Base-by-base conservation (phyloP, 2,797 vertebrate genomes). In the Danio albolineatus region DNA sequence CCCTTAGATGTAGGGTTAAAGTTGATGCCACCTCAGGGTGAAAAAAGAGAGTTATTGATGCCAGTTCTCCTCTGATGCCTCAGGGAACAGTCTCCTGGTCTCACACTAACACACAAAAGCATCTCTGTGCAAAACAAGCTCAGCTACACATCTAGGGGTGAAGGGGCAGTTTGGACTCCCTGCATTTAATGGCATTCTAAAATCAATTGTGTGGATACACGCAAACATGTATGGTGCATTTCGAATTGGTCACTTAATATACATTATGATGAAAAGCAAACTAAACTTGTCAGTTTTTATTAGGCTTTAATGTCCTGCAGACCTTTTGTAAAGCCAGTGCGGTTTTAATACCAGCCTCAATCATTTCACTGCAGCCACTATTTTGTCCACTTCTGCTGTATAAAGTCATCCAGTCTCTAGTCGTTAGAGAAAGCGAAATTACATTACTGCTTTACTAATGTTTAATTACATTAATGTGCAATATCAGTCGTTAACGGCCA, bases 391-490 rank as follows among this genome's bases (percentile, higher is more conserved):
- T 73, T 84, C 78, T 71, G 80, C 62, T 83, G 86, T 54, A 83
- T 86, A 88, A 89, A 87, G 81, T 69, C 80, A 51, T 80, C 72
- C 80, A 84, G 85, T 87, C 82, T 82, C 78, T 81, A 86, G 86
- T 88, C 79, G 78, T 86, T 85, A 86, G 81, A 82, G 86, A 84
- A 84, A 87, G 79, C 76, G 80, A 84, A 89, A 88, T 88, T 84
- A 85, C 88, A 84, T 86, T 86, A 85, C 76, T 79, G 86, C 84
- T 90, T 90, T 86, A 87, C 88, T 87, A 89, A 89, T 89, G 90
- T 92, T 93, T 94, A 94, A 94, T 94, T 94, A 94, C 92, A 94
- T 94, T 94, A 93, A 93, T 94, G 93, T 92, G 91, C 91, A 89
- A 91, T 91, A 92, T 93, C 88, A 92, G 88, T 92, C 91, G 89